These are phyloP conservation scores for Homarus americanus DNA, from an alignment of 1,140 invertebrate species.

Conservation along the genomic window DNA sequence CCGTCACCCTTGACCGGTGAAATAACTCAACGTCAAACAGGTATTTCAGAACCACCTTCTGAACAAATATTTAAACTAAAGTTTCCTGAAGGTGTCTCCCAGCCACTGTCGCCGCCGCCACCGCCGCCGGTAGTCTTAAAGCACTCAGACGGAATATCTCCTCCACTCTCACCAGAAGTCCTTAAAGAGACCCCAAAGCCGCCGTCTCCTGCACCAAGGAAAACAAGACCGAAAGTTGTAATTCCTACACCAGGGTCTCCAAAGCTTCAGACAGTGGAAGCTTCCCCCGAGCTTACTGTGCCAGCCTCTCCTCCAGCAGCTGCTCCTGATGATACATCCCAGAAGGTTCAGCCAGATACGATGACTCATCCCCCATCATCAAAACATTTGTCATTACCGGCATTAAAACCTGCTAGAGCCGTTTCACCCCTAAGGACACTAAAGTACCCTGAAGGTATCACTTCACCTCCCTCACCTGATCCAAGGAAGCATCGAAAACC, in stretches of 20 bases:
- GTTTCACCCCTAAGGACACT: background rate
- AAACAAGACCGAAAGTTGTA: background rate
- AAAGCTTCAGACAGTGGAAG: background rate
- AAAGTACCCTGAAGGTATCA: background rate
- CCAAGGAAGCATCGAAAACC: background rate
- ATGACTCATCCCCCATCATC: background rate
- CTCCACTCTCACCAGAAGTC: background rate
- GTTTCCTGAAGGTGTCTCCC: slow-evolving; percentile 18
- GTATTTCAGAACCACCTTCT: background rate
- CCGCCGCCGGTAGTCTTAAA: background rate
- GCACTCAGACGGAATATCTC: background rate
- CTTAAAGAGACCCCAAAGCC: background rate
- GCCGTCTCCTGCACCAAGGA: background rate
- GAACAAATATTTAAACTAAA: background rate
- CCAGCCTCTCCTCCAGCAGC: background rate
- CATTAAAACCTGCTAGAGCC: background rate
- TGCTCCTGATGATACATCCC: too few species aligned
- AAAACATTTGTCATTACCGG: background rate
- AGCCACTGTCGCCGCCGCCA: slow-evolving; percentile 9
- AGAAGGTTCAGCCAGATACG: too few species aligned
- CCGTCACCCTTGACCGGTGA: too few species aligned
- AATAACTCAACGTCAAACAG: too few species aligned
- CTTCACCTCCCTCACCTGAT: background rate
- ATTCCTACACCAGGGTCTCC: background rate
- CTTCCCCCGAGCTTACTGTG: background rate